Percentiles rank a stretch among this genome's conserved stretches.
Conservation (phyloP, 2,113 vertebrate genomes). For the Isichthys henryi region DNA sequence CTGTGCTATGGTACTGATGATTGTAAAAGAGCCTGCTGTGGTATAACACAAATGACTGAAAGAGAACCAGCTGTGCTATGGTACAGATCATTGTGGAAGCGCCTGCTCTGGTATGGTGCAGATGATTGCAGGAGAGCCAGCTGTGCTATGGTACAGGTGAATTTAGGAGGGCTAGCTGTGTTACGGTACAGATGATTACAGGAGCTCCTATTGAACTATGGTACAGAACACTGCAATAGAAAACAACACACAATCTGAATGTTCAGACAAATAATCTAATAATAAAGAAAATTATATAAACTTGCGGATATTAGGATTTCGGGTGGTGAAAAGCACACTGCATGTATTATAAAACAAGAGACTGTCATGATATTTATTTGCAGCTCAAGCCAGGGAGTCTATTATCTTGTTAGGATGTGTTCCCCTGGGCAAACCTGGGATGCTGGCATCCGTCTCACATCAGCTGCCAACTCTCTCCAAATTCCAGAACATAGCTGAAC, state of each 20-base stretch:
- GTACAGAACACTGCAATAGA: not conserved
- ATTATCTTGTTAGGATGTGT: constrained; percentile 5
- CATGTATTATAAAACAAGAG: not conserved
- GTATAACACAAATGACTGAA: not conserved
- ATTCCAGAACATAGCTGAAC: not conserved
- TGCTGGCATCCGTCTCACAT: not conserved
- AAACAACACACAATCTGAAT: not conserved
- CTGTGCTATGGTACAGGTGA: not conserved
- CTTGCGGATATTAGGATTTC: not conserved
- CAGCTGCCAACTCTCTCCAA: not conserved
- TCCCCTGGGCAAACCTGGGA: constrained; percentile 2
- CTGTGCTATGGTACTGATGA: too few species aligned
- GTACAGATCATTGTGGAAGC: not conserved
- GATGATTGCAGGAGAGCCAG: not conserved
- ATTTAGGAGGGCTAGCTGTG: not conserved
- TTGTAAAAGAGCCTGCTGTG: too few species aligned
- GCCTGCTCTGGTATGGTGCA: not conserved
- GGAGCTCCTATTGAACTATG: not conserved
- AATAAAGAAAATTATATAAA: not conserved
- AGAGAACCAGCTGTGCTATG: not conserved
- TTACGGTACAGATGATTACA: not conserved
- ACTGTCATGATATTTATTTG: not conserved
- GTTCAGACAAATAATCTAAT: not conserved
- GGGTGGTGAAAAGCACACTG: not conserved
- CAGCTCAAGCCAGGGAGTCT: not conserved